Conservation (phyloP, 2,797 vertebrate genomes). For the Galago senegalensis region DNA sequence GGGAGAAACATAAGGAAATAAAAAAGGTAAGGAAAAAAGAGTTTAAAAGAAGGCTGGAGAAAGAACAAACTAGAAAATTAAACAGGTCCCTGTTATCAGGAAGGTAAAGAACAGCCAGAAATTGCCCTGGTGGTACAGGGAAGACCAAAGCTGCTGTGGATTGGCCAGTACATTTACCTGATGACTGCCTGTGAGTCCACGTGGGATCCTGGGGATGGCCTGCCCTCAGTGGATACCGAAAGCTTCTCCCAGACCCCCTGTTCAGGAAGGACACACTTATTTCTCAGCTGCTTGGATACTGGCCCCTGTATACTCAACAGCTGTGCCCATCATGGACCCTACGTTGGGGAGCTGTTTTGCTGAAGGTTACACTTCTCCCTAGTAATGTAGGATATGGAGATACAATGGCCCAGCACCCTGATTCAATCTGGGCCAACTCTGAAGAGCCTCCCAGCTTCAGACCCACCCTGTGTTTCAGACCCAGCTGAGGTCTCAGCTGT, state of each 20-base stretch:
- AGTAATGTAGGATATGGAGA: neutral
- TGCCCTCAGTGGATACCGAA: neutral
- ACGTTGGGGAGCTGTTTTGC: neutral
- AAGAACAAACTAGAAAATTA: constrained; percentile 7
- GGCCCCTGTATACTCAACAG: neutral
- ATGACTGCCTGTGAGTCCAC: neutral
- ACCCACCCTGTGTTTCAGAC: neutral
- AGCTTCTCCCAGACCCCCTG: neutral
- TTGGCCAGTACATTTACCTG: neutral
- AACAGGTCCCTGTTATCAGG: neutral
- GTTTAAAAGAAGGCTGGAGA: neutral
- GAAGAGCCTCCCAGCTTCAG: neutral
- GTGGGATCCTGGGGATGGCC: neutral
- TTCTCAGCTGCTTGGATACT: neutral
- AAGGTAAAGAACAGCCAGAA: neutral
- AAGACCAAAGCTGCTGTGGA: neutral
- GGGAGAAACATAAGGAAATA: neutral
- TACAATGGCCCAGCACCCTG: neutral
- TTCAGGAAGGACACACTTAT: neutral
- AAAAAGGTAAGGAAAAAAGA: neutral
- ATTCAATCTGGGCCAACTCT: neutral
- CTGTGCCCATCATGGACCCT: neutral
- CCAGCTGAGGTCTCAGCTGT: neutral
- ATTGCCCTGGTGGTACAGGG: neutral
- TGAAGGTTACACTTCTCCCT: neutral